phyloP scores from a whole-genome alignment of 2,888 invertebrate species.

The Magallana nippona region DNA sequence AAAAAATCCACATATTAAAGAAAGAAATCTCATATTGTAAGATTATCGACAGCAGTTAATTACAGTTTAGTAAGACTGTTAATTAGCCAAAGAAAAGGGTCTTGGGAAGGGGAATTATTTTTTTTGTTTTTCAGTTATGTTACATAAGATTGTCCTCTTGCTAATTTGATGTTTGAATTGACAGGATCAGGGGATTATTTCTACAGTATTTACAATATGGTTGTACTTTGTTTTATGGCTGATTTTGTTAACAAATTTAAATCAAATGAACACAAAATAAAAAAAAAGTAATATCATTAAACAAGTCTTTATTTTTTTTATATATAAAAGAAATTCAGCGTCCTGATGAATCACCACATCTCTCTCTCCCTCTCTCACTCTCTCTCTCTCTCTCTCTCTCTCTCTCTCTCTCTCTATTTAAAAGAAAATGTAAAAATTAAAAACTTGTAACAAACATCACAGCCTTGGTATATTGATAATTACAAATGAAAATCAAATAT shows the following conservation, averaged over 20 bases:
- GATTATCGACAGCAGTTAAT: no score
- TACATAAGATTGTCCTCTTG: no score
- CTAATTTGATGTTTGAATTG: no score
- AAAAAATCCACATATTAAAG: no score
- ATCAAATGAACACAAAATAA: background rate
- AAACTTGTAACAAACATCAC: background rate
- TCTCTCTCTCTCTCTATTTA: background rate
- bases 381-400: background rate
- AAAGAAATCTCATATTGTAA: no score
- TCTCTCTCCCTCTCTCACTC: no score
- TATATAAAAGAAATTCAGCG: background rate
- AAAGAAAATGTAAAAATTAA: background rate
- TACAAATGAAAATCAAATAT: no score
- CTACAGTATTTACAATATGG: background rate
- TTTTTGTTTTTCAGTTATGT: no score
- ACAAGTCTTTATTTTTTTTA: background rate
- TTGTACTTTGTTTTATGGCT: background rate
- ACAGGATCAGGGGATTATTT: background rate
- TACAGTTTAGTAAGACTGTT: no score
- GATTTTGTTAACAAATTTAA: background rate
- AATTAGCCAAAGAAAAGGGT: no score
- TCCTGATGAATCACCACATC: background rate
- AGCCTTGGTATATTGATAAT: no score
- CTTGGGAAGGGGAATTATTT: no score
- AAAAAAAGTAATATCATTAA: background rate